Base-by-base conservation (phyloP, 2,888 invertebrate species). In the Autographa pulchrina region DNA sequence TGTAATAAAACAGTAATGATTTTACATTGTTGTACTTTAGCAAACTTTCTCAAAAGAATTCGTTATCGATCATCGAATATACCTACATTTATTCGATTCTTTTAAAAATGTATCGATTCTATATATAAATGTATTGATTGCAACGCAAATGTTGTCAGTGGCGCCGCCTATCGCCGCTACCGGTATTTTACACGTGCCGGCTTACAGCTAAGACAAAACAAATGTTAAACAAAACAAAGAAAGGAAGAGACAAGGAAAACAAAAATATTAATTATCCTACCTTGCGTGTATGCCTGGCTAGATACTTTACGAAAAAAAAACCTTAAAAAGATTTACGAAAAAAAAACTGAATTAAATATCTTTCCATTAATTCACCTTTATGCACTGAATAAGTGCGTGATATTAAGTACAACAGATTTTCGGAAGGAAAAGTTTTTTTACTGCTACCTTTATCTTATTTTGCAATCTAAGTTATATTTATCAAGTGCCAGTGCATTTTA, bases 211-310 rank as follows among this genome's bases (percentile, higher is more conserved):
- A 56, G 54, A 56, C 48, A 48, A 56, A 56, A 25, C 25, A 56
- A 54, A 56, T 56, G 25, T 56, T 25, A 56, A 56, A 25, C 54
- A 56, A 20, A 56, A 56, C 54, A 56, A 56, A 56, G 20, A 48
- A n/a, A n/a, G 48, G 48, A 48, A n/a, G n/a, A n/a, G 48, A 48
- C 48, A n/a, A n/a, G 54, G 20, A 56, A 56, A 56, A 56, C 54
- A 54, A 48, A 43, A 43, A 48, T 48, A n/a, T 48, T 48, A 48
- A 48, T n/a, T 48, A 48, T 48, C 5, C 6, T 48, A 7, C 48
- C n/a, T 48, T 48, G n/a, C 16, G 8, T 7, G 48, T n/a, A 8
- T n/a, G 48, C 4, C 48, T 48, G 48, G 48, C 48, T 48, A n/a
- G 5, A 8, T 16, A n/a, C 48, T 16, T 43, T 48, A 7, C 4